Conservation (phyloP, 2,797 vertebrate genomes). For the Sarcoramphus papa region DNA sequence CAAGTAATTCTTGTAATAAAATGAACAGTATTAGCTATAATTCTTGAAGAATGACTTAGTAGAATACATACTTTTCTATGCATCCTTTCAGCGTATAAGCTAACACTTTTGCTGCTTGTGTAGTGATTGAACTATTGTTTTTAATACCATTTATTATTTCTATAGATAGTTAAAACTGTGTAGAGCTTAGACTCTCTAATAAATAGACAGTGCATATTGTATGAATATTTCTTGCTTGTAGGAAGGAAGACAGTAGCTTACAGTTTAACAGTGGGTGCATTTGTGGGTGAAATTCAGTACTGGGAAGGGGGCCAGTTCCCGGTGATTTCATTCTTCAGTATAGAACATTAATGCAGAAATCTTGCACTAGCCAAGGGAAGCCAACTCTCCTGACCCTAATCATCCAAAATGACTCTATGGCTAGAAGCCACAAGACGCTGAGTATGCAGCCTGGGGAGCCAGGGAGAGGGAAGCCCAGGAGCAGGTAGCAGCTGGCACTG, state of each 20-base stretch:
- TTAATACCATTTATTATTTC: background rate
- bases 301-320: constrained; percentile 51
- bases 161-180: background rate
- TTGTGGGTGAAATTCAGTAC: constrained; percentile 48
- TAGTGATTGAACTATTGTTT: background rate
- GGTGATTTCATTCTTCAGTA: constrained; percentile 18
- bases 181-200: background rate
- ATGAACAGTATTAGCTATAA: background rate
- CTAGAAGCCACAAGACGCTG: background rate
- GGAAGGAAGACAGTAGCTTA: constrained; percentile 18
- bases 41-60: background rate
- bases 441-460: background rate
- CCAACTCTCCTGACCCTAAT: constrained; percentile 15
- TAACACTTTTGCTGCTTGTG: background rate
- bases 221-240: background rate
- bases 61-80: background rate
- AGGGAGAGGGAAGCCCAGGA: background rate
- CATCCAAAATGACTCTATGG: background rate
- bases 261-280: constrained; percentile 27
- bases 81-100: background rate
- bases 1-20: background rate
- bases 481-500: background rate
- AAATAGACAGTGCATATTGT: background rate
- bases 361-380: background rate
- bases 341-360: constrained; percentile 1